Conservation (phyloP, 1,140 invertebrate genomes). For the Ctenoplectra terminalis region DNA sequence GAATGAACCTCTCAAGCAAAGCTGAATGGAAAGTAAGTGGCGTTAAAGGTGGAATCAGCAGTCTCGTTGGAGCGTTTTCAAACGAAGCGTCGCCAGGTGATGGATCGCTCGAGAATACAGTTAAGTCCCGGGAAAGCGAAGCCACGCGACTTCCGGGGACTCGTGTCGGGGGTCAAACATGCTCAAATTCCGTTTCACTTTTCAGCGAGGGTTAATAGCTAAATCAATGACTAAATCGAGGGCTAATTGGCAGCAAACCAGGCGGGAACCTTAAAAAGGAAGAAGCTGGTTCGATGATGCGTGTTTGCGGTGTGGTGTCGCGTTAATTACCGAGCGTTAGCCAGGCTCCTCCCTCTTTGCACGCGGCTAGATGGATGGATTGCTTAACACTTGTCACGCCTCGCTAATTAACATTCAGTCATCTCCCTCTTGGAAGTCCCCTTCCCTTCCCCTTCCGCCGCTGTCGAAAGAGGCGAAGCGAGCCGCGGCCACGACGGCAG, state of each 20-base stretch:
- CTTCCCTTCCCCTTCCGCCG: not conserved
- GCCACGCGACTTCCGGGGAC: conserved; percentile 19
- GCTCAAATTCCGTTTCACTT: conserved; percentile 29
- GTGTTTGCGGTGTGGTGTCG: conserved; percentile 41
- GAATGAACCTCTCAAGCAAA: too few species aligned
- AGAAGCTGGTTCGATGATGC: conserved; percentile 45
- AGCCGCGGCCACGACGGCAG: conserved; percentile 47
- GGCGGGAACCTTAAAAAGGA: not conserved
- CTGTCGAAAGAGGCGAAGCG: conserved; percentile 48
- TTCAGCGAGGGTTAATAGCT: conserved; percentile 31
- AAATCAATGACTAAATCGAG: conserved; percentile 56
- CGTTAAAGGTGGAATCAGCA: not conserved
- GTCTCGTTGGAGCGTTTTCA: conserved; percentile 3
- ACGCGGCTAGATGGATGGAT: conserved; percentile 71
- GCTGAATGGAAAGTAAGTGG: conserved; percentile 10
- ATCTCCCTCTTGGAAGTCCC: conserved; percentile 69
- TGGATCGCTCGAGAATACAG: conserved; percentile 30
- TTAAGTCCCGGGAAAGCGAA: conserved; percentile 30
- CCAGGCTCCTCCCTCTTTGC: conserved; percentile 58
- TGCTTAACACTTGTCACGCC: conserved; percentile 77
- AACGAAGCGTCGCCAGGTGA: conserved; percentile 18
- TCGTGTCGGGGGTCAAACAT: not conserved
- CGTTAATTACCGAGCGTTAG: conserved; percentile 68
- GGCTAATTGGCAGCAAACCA: conserved; percentile 46
- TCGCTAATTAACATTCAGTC: conserved; percentile 81